phyloP scores from a whole-genome alignment of 2,888 invertebrate species.

The Chrysolina americana region DNA sequence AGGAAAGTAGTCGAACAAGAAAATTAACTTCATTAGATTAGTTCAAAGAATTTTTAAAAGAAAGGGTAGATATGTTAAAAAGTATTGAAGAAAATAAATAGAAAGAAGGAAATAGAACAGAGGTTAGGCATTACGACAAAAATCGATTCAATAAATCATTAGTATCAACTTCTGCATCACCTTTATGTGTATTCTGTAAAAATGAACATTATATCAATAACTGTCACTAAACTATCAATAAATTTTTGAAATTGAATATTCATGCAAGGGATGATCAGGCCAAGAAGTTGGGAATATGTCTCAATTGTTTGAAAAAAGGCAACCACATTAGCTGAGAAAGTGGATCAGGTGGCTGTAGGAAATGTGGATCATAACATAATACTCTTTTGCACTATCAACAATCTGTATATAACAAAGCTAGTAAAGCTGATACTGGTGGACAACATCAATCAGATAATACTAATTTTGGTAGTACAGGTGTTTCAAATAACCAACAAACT shows the following conservation, averaged over 20 bases:
- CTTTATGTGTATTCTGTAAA: not conserved
- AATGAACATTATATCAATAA: not conserved
- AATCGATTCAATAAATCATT: not conserved
- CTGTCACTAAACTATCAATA: too few relatives aligned
- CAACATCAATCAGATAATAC: too few relatives aligned
- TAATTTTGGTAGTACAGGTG: too few relatives aligned
- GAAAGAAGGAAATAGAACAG: not conserved
- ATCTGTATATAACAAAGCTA: too few relatives aligned
- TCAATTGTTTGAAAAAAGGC: not conserved
- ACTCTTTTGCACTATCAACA: not conserved
- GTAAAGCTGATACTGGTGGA: too few relatives aligned
- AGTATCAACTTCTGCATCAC: not conserved
- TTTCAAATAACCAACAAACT: not conserved
- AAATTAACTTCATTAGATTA: conserved; percentile 14
- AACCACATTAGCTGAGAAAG: not conserved
- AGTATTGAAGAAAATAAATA: not conserved
- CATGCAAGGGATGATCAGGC: not conserved
- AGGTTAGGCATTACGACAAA: not conserved
- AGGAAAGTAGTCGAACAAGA: conserved; percentile 18
- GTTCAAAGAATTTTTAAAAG: conserved; percentile 21
- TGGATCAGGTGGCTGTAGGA: not conserved
- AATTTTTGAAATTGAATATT: not conserved
- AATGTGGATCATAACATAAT: not conserved
- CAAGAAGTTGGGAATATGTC: not conserved
- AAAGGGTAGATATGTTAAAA: conserved; percentile 4